Evolutionary conservation across 2,797 vertebrate genomes (phyloP).

Genomic region (Channa striata): DNA sequence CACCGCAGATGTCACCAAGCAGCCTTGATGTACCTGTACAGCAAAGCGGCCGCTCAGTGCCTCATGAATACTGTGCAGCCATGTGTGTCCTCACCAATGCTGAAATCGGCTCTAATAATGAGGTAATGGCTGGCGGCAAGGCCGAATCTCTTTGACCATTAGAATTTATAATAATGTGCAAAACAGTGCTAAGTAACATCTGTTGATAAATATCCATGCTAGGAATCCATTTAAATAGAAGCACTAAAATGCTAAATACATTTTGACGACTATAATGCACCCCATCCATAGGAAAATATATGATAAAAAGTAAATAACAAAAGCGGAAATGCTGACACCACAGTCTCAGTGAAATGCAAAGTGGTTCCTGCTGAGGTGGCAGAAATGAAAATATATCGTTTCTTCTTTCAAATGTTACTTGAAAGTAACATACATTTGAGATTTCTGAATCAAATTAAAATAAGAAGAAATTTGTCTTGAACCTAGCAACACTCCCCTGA

Average conservation of each 20-base stretch:
- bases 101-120: conserved; percentile 54
- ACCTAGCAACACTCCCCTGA: not conserved
- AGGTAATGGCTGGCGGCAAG: conserved; percentile 40
- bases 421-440: not conserved
- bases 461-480: conserved; percentile 16
- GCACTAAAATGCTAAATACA: too few species aligned
- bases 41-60: conserved; percentile 1
- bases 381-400: conserved; percentile 3
- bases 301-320: not conserved
- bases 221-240: not conserved
- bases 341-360: not conserved
- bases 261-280: too few species aligned
- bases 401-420: conserved; percentile 5
- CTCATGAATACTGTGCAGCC: conserved; percentile 23
- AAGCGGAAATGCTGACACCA: not conserved
- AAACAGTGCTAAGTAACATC: conserved; percentile 11
- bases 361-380: conserved; percentile 16
- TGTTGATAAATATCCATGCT: not conserved
- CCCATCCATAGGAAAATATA: not conserved
- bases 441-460: conserved; percentile 18
- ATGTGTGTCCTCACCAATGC: conserved; percentile 16
- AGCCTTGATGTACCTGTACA: conserved; percentile 16
- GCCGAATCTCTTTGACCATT: conserved; percentile 41
- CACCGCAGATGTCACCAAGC: conserved; percentile 20
- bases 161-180: conserved; percentile 37